A percentile compares a stretch with the other conserved stretches of the same genome.
These are phyloP conservation scores for Lordiphosa andalusiaca DNA, from an alignment of 2,888 invertebrate genomes.

Conservation along the genomic window DNA sequence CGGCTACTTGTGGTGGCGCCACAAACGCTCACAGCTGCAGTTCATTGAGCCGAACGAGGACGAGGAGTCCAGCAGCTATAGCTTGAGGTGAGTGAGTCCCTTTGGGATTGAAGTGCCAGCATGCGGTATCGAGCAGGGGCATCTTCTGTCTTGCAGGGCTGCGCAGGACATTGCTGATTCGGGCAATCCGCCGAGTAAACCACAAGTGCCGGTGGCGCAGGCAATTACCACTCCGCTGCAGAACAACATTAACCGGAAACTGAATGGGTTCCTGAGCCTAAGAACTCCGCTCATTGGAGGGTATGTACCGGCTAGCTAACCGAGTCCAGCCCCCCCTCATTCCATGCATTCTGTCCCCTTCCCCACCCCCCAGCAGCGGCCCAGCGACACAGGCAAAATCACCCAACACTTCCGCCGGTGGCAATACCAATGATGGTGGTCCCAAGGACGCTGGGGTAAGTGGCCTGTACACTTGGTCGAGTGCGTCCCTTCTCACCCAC, in stretches of 20 bases:
- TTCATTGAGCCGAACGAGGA: conserved; percentile 80
- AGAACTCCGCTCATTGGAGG: conserved; percentile 80
- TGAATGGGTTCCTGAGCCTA: conserved; percentile 80
- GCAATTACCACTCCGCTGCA: conserved; percentile 71
- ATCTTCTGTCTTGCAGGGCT: conserved; percentile 34
- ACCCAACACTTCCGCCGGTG: conserved; percentile 30
- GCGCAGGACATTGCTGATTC: conserved; percentile 77
- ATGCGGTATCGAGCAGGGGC: no score
- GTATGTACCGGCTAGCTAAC: conserved; percentile 55
- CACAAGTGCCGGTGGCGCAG: conserved; percentile 52
- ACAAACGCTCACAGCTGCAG: conserved; percentile 80
- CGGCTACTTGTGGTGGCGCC: conserved; percentile 80
- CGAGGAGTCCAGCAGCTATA: conserved; percentile 79
- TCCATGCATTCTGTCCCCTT: neutral
- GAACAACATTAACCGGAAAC: conserved; percentile 79
- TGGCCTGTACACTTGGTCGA: conserved; percentile 4
- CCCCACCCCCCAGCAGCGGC: conserved; percentile 36
- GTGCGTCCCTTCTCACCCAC: no score
- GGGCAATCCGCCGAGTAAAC: conserved; percentile 64
- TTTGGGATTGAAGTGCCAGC: no score
- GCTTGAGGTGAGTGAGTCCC: conserved; percentile 74
- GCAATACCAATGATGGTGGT: conserved; percentile 38
- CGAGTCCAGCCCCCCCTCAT: neutral
- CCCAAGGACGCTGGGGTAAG: conserved; percentile 58
- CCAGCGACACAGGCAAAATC: conserved; percentile 42